Evolutionary conservation across 2,888 invertebrate genomes (phyloP), one percentile per base, ranked within the genome.

Genomic region (Baccha elongata): DNA sequence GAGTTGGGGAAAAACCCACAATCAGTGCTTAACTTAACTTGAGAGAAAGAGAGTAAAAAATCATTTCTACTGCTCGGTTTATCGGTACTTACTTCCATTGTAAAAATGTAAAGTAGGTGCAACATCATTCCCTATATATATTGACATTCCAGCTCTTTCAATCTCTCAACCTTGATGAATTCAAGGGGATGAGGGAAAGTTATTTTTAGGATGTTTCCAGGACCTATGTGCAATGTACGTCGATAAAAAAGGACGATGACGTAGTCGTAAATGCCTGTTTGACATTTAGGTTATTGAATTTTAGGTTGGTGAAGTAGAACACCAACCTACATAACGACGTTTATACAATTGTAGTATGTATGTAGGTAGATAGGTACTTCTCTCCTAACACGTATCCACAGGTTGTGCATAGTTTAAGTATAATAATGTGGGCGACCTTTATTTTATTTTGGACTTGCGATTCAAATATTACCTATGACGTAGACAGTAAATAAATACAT

Each of bases 201-300:
- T 83, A 83, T 83, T 68, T 78, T 78, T 78, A n/a, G 76, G 68
- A 78, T 42, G 69, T 37, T 73, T 73, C 78, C 76, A 76, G 52
- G 76, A 62, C 72, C 72, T 78, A 67, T 67, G 23, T 67, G 23
- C 26, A 23, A 37, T 13, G 2, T 37, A 37, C 42, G 46, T 40
- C 44, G 52, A 17, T 29, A n/a, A 5, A n/a, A 11, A 17, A 17
- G 3, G 23, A 53, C 72, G 60, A 68, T 83, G 83, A 83, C 83
- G 83, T 78, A 83, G 71, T 72, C 68, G 73, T 23, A 10, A 58
- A 52, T 78, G 55, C 48, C 44, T 44, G 13, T 75, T 78, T 83
- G 78, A 68, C 78, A 78, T 73, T 83, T 78, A 64, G 68, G 78
- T 76, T 75, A 69, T 62, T 46, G 73, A 35, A 26, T 52, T 37